Evolutionary conservation across 2,113 vertebrate genomes (phyloP), one percentile per base, ranked within the genome.

Genomic region (Forbesichthys agassizii): DNA sequence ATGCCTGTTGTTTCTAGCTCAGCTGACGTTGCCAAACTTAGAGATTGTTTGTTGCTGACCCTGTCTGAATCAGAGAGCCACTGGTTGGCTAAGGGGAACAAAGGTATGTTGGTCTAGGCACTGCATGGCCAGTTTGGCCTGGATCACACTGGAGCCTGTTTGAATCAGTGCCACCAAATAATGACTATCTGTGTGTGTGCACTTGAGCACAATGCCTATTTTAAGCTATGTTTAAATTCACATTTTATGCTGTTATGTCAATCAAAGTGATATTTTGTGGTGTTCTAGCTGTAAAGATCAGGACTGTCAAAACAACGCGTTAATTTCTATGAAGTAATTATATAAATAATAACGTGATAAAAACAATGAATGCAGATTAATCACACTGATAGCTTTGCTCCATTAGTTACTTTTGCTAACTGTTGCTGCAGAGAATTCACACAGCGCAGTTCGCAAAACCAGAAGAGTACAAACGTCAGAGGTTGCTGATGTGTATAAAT

Each of bases 11-110:
- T 92, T 91, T 92, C 85, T 91, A 84, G 84, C 79, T 33, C 69
- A 84, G 91, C 91, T 91, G 91, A 93, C 87, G 64, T 76, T 74
- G 89, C 80, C 86, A 77, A 85, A 90, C 87, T 90, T 89, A 84
- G 88, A 92, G 83, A 88, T 90, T 86, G 91, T 91, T 92, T 91
- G 89, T 91, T 89, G 91, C 91, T 92, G 90, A 92, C 85, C 69
- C 53, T 66, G 80, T 89, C 71, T 88, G 80, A 90, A 81, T 86
- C 65, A 65, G 74, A 75, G 80, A 73, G 78, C 66, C 66, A 9
- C 73, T 52, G 70, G 77, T 74, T 14, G 13, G 78, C 55, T 4
- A 2, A 0, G 66, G 63, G 68, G 71, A 86, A 83, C 80, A 85
- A 90, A 85, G 78, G 86, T 87, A 77, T 66, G 49, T 0, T 59